Base-by-base conservation (phyloP, 2,888 invertebrate species). In the Volucella zonaria region DNA sequence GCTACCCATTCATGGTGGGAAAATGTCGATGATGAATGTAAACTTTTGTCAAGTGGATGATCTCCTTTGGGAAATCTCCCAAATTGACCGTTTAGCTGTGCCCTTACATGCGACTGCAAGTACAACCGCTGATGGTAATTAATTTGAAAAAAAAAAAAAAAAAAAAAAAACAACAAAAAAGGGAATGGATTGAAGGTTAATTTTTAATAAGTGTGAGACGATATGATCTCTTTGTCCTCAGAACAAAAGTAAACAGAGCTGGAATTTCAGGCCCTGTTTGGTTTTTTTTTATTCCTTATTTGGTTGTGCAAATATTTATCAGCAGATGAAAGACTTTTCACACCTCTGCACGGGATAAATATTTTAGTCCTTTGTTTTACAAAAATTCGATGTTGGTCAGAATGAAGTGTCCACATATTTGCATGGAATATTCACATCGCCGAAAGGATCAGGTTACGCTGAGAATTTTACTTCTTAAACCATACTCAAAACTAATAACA, bases 21-120 rank as follows among this genome's bases (percentile, higher is more conserved):
- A 82, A 74, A 52, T 58, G 49, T 45, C 61, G 62, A 51, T 49
- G 40, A 18, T 61, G 31, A 31, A 31, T 31, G 62, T 61, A 56
- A 77, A 68, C 47, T 67, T 56, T 68, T 71, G 78, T 73, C 78
- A 82, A 82, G 82, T 82, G 82, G 59, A 56, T 78, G 8, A 14
- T 78, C 49, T 61, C 71, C 82, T 67, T 67, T 56, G 73, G 78
- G 79, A 77, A 64, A 88, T 90, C 88, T 89, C 89, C 88, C 89
- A 91, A 90, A 90, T 90, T 89, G 89, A 90, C 90, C 90, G 90
- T 89, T 89, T 91, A 90, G 91, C 90, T 89, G 87, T 87, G 71
- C 38, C 73, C 82, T 61, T 77, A 81, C 68, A 74, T 45, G 23
- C 8, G 15, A 31, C 40, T 47, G 52, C 6, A 42, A 59, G 51